Evolutionary conservation across 30 jellyfish, hydroid and myxozoan genomes (phyloP).

Genomic region (Sanderia malayensis): DNA sequence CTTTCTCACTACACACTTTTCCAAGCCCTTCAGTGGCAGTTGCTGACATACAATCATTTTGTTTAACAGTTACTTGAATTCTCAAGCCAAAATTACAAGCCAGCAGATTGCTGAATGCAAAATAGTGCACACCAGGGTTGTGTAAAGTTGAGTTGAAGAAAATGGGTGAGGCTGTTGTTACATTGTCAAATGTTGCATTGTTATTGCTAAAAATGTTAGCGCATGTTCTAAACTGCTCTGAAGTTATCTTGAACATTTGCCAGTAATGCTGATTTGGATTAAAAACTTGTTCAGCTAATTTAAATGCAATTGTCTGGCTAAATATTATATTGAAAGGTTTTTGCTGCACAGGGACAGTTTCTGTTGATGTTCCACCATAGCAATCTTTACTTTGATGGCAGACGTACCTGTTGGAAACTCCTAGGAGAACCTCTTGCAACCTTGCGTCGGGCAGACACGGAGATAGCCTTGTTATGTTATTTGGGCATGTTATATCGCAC

Average conservation of each 20-base stretch:
- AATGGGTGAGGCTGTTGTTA: slow-evolving; percentile 12
- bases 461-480: slow-evolving; percentile 30
- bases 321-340: slow-evolving; percentile 38
- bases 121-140: slow-evolving; percentile 28
- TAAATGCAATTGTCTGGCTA: slow-evolving; percentile 17
- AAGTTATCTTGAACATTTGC: slow-evolving; percentile 36
- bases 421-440: slow-evolving; percentile 6
- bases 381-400: slow-evolving; percentile 41
- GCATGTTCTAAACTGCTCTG: slow-evolving; percentile 27
- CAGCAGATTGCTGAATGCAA: slow-evolving; percentile 34
- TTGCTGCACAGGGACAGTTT: slow-evolving; percentile 38
- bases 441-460: slow-evolving; percentile 32
- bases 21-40: neutral
- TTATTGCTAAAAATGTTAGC: neutral
- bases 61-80: slow-evolving; percentile 21
- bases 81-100: slow-evolving; percentile 42
- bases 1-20: slow-evolving; percentile 34
- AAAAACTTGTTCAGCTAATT: neutral
- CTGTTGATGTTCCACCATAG: slow-evolving; percentile 27
- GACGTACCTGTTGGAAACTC: slow-evolving; percentile 39
- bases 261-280: slow-evolving; percentile 6
- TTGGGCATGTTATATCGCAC: slow-evolving; percentile 27
- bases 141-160: slow-evolving; percentile 25
- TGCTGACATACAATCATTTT: neutral
- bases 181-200: neutral